These are phyloP conservation scores for Aix galericulata DNA, from an alignment of 2,113 vertebrate species.

Conservation along the genomic window DNA sequence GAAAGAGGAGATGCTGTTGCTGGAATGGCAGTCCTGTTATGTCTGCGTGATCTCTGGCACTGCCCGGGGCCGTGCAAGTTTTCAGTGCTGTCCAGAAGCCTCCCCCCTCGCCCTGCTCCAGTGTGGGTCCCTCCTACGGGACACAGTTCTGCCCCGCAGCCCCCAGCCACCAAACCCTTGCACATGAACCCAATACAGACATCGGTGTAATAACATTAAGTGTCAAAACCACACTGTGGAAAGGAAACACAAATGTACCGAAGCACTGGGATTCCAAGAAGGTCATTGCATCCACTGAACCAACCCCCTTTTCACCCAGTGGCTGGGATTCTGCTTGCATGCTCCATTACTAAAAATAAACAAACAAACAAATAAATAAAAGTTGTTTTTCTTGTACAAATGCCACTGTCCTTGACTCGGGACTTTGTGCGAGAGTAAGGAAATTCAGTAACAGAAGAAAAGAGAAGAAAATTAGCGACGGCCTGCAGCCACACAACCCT, in stretches of 20 bases:
- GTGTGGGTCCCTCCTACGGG: no score
- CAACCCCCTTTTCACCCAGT: not conserved
- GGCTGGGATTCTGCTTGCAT: not conserved
- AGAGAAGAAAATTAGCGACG: not conserved
- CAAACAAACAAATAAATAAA: no score
- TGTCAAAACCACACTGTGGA: not conserved
- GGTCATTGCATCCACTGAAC: not conserved
- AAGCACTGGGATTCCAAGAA: not conserved
- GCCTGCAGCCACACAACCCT: not conserved
- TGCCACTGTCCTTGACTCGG: not conserved
- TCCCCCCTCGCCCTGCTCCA: no score
- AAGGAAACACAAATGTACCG: not conserved
- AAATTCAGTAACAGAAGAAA: not conserved
- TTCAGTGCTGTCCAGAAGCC: not conserved
- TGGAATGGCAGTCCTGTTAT: not conserved
- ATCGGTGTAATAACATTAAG: not conserved
- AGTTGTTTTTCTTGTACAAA: not conserved
- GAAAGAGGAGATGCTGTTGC: not conserved
- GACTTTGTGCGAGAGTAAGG: not conserved
- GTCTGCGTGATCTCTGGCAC: not conserved
- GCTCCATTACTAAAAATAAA: no score
- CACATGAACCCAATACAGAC: no score
- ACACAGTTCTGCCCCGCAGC: no score
- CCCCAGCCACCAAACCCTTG: no score
- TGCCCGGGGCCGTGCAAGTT: no score